Evolutionary conservation across 2,888 invertebrate species (phyloP).

Genomic region (Zhengitettix transpicula): DNA sequence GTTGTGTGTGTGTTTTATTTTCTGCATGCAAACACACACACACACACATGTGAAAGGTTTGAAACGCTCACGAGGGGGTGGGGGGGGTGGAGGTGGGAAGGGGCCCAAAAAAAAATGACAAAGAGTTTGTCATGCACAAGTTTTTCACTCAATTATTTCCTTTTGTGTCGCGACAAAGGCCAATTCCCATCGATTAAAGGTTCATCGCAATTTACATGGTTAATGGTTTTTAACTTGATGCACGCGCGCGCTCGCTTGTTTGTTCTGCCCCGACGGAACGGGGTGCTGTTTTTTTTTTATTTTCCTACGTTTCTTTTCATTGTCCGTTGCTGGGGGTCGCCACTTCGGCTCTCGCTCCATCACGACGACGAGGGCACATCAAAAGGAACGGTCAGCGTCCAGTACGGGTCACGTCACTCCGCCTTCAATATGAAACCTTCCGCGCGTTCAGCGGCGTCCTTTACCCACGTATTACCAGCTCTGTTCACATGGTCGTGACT

Average conservation of each 20-base stretch:
- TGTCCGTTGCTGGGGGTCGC: background rate
- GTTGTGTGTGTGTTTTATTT: too few relatives aligned
- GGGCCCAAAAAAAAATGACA: conserved; percentile 2
- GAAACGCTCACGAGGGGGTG: background rate
- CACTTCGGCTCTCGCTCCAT: background rate
- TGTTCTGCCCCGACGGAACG: conserved; percentile 4
- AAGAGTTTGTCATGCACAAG: conserved; percentile 10
- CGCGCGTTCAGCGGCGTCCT: too few relatives aligned
- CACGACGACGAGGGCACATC: too few relatives aligned
- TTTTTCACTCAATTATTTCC: conserved; percentile 13
- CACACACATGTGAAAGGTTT: too few relatives aligned
- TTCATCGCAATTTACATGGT: conserved; percentile 12
- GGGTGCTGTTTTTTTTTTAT: background rate
- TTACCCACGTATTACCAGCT: too few relatives aligned
- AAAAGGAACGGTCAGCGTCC: too few relatives aligned
- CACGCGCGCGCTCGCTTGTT: conserved; percentile 3
- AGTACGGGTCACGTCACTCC: too few relatives aligned
- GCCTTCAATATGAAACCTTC: too few relatives aligned
- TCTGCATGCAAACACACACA: too few relatives aligned
- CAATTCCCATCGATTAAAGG: conserved; percentile 12
- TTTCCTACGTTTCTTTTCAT: background rate
- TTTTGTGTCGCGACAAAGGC: conserved; percentile 10
- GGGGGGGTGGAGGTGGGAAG: background rate
- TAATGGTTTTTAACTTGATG: conserved; percentile 11
- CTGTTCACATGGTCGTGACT: too few relatives aligned